Percentiles rank a stretch among this genome's conserved stretches.
Evolutionary conservation across 1,140 invertebrate species (phyloP).

Genomic region (Ericerus pela): DNA sequence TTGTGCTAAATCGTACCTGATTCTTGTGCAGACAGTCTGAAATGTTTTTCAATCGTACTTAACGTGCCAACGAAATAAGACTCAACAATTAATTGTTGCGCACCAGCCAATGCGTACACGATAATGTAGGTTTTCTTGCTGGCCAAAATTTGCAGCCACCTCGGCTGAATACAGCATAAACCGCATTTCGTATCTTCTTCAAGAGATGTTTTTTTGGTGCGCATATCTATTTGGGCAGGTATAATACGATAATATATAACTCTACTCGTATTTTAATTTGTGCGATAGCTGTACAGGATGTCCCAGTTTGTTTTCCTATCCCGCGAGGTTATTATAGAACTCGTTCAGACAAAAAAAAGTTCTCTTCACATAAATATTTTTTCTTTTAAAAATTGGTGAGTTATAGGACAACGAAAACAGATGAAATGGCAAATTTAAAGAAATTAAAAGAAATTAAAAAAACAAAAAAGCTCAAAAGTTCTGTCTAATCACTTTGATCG

Average conservation of each 20-base stretch:
- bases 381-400: too few relatives aligned
- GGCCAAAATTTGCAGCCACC: conserved; percentile 46
- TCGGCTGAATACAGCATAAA: conserved; percentile 40
- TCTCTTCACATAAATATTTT: background rate
- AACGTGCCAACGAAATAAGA: conserved; percentile 63
- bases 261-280: background rate
- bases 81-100: conserved; percentile 54
- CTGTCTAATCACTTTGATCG: too few relatives aligned
- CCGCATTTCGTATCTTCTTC: conserved; percentile 45
- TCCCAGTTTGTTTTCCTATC: background rate
- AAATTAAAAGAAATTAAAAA: too few relatives aligned
- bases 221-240: background rate
- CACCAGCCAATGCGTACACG: conserved; percentile 53
- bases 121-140: conserved; percentile 60
- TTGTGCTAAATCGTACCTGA: conserved; percentile 39
- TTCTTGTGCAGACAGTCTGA: conserved; percentile 58
- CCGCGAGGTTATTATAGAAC: too few relatives aligned
- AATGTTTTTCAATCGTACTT: conserved; percentile 64
- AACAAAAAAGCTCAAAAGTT: too few relatives aligned
- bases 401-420: too few relatives aligned
- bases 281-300: background rate
- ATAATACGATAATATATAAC: background rate
- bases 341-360: conserved; percentile 1
- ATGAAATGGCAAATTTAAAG: too few relatives aligned
- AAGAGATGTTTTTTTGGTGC: background rate